Evolutionary conservation across 1,140 invertebrate species (phyloP).

Genomic region (Pinna nobilis): DNA sequence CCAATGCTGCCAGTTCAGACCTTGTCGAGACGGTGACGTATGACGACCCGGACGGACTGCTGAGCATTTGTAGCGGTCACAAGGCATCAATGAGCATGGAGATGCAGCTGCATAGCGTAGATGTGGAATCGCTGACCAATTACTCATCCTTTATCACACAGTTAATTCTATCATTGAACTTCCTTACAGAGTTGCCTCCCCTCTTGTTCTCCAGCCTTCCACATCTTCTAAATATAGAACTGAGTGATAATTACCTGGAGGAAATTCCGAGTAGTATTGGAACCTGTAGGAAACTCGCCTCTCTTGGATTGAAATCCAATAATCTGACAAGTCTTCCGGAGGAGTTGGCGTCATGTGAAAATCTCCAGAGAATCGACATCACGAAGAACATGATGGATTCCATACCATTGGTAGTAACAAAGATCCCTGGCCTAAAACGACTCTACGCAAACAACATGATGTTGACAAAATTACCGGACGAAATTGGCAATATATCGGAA

Average conservation of each 20-base stretch:
- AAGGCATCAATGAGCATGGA: too few species aligned
- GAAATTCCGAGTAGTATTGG: conserved; percentile 53
- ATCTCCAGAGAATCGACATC: conserved; percentile 51
- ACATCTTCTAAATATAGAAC: conserved; percentile 49
- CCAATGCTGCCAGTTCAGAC: too few species aligned
- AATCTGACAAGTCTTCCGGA: conserved; percentile 52
- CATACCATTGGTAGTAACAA: conserved; percentile 42
- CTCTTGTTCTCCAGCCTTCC: conserved; percentile 51
- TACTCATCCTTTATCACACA: neutral
- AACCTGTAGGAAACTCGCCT: conserved; percentile 50
- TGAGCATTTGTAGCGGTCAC: too few species aligned
- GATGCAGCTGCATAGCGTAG: too few species aligned
- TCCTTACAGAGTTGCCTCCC: conserved; percentile 44
- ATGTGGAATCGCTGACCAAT: too few species aligned
- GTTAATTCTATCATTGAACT: conserved; percentile 2
- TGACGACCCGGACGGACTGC: too few species aligned
- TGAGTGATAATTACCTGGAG: conserved; percentile 50
- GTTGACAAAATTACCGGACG: conserved; percentile 53
- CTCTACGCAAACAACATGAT: conserved; percentile 53
- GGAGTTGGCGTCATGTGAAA: conserved; percentile 42
- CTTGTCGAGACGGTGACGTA: too few species aligned
- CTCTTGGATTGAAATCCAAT: conserved; percentile 49
- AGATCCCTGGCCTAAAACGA: conserved; percentile 47
- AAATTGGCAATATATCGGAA: conserved; percentile 50
- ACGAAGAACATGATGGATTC: conserved; percentile 52